Evolutionary conservation across 2,797 vertebrate species (phyloP), one percentile per base, ranked within the genome.

Genomic region (Catamblyrhynchus diadema): DNA sequence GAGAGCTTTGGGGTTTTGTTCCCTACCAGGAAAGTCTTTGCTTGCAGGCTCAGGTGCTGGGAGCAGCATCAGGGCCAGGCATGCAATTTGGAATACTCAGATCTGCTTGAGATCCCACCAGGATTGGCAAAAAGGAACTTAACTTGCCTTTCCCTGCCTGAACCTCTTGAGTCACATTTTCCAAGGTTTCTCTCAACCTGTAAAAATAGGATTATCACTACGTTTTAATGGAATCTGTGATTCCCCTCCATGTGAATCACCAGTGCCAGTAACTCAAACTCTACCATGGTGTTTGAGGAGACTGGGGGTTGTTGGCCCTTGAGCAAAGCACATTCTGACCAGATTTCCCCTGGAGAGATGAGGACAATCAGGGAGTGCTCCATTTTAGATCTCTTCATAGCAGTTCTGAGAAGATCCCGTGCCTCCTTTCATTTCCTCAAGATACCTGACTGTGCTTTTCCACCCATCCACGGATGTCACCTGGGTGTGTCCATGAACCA

Each of bases 401-500:
- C 42, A 12, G 9, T 10, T 48, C 10, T 33, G 37, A 71, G 78
- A 21, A 45, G 50, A 17, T 21, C 28, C 41, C 0, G 0, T 12
- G 39, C 47, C 42, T 64, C 42, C 11, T 44, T 44, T 24, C 8
- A 16, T 28, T 50, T 21, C 45, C 81, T 45, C 54, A 12, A 4
- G 61, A 37, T 8, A 30, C 32, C 45, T 3, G 6, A 3, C 11
- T 6, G 22, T 39, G 22, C 42, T 33, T 70, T 79, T n/a, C 6
- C 21, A 25, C 1, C 22, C 21, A 0, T 5, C 48, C 22, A 1
- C 3, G 10, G 57, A 7, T 21, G 9, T 1, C 5, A 9, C 4
- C 32, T 11, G 22, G 27, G 5, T 1, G 10, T 10, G 20, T 2
- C 61, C 57, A 3, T 3, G 35, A 22, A 5, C 10, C 39, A 7